These are phyloP conservation scores for Anguilla marmorata DNA, from an alignment of 2,797 vertebrate species.

Conservation along the genomic window DNA sequence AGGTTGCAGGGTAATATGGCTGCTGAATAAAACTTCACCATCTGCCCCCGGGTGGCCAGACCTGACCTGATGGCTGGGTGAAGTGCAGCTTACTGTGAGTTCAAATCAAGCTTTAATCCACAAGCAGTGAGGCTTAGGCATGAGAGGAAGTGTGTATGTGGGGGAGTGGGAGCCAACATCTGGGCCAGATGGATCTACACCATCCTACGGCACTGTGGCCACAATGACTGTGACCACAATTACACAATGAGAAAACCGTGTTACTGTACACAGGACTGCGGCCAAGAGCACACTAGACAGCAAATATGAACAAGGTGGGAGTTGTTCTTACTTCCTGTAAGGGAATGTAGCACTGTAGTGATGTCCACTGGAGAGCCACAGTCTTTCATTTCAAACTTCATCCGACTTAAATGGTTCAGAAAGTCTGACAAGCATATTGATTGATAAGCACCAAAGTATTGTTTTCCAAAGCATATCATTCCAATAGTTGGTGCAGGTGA, in stretches of 20 bases:
- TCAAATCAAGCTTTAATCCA: background rate
- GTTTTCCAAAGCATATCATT: background rate
- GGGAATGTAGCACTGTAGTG: background rate
- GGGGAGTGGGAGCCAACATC: background rate
- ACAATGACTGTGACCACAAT: constrained; percentile 1
- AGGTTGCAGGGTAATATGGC: background rate
- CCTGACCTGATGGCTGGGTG: background rate
- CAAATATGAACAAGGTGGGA: background rate
- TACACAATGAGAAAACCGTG: background rate
- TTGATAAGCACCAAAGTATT: background rate
- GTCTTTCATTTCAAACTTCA: background rate
- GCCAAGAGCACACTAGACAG: background rate
- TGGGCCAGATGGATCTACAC: background rate
- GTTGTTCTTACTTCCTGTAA: background rate
- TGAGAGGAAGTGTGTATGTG: background rate
- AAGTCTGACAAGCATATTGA: background rate
- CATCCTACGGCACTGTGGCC: background rate
- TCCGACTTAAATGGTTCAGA: background rate
- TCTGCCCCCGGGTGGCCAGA: background rate
- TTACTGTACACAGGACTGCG: background rate
- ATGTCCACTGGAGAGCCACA: background rate
- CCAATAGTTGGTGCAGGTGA: background rate
- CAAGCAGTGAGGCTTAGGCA: background rate
- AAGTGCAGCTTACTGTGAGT: background rate
- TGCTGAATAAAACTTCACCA: background rate